Percentiles rank a stretch among this genome's conserved stretches.
Conservation (phyloP, 2,888 invertebrate genomes). For the Tridacna crocea region DNA sequence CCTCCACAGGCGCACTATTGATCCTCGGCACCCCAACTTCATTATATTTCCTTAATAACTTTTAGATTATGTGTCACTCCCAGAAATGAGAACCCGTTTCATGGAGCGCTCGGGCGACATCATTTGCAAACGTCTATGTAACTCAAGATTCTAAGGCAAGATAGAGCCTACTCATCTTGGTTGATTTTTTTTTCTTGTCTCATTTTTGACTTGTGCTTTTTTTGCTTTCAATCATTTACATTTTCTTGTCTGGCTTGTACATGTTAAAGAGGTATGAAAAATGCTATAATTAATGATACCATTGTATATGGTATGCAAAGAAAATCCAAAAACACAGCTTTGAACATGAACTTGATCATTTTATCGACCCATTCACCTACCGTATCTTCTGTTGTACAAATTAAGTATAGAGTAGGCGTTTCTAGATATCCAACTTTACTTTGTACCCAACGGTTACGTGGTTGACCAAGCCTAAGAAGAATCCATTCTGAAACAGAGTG, state of each 20-base stretch:
- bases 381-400: too few relatives aligned
- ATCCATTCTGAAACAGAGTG: too few relatives aligned
- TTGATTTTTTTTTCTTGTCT: neutral
- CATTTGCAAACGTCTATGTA: slow-evolving; percentile 3
- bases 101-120: neutral
- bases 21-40: slow-evolving; percentile 54
- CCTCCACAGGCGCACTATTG: slow-evolving; percentile 49
- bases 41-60: slow-evolving; percentile 65
- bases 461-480: too few relatives aligned
- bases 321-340: too few relatives aligned
- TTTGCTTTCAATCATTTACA: neutral
- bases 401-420: too few relatives aligned
- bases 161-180: neutral
- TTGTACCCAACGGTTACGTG: too few relatives aligned
- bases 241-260: neutral
- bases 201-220: too few relatives aligned
- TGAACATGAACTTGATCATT: neutral
- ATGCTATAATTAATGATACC: too few relatives aligned
- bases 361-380: too few relatives aligned
- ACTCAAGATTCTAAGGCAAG: slow-evolving; percentile 8
- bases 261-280: too few relatives aligned
- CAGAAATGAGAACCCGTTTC: slow-evolving; percentile 40
- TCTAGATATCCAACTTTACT: too few relatives aligned
- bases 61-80: slow-evolving; percentile 64
- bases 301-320: too few relatives aligned